Percentiles rank a stretch among this genome's conserved stretches.
These are phyloP conservation scores for Pseudoips prasinana DNA, from an alignment of 2,888 invertebrate genomes.

Conservation along the genomic window DNA sequence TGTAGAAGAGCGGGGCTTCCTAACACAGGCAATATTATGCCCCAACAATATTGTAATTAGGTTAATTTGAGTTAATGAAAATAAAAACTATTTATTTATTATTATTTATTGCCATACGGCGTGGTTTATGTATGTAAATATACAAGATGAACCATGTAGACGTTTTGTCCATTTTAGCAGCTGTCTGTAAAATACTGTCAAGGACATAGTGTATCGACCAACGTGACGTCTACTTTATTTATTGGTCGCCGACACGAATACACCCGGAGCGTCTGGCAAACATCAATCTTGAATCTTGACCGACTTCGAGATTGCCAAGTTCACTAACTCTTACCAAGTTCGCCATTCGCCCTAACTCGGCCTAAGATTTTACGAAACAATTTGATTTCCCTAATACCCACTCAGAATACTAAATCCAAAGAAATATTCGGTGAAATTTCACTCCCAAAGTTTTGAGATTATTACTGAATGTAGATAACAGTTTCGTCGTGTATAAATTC, in stretches of 20 bases:
- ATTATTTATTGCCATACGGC: no score
- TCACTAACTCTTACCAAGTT: conserved; percentile 40
- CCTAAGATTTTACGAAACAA: conserved; percentile 39
- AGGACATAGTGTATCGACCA: no score
- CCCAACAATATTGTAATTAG: no score
- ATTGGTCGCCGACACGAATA: conserved; percentile 21
- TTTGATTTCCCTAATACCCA: conserved; percentile 45
- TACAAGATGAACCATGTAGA: no score
- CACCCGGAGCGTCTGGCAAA: conserved; percentile 37
- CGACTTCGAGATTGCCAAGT: conserved; percentile 42
- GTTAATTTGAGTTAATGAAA: no score
- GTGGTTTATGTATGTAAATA: no score
- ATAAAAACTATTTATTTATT: no score
- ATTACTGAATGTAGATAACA: conserved; percentile 22
- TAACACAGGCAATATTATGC: no score
- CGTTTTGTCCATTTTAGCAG: no score
- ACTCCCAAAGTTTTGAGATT: conserved; percentile 26
- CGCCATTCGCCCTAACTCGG: conserved; percentile 40
- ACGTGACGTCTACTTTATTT: conserved; percentile 2
- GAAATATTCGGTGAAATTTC: conserved; percentile 29
- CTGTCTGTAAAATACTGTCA: no score
- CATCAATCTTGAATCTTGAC: conserved; percentile 46
- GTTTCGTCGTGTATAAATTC: conserved; percentile 9
- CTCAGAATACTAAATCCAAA: conserved; percentile 37
- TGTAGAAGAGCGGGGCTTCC: no score